A percentile compares a stretch with the other conserved stretches of the same genome.
These are phyloP conservation scores for Cylindroiulus punctatus DNA, from an alignment of 2,888 invertebrate species.

Conservation along the genomic window DNA sequence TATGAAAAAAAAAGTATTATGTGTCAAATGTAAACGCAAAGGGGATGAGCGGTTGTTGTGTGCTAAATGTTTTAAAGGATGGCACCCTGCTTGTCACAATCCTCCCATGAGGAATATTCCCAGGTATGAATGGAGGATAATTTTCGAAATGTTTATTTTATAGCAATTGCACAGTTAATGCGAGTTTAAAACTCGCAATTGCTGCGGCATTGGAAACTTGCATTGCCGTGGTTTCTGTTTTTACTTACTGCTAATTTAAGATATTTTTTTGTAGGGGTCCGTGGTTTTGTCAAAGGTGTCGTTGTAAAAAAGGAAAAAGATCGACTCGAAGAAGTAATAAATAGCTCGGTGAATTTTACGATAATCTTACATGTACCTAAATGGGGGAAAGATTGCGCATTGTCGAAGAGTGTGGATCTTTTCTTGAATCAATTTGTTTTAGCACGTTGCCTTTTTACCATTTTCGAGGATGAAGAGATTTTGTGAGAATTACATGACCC, in stretches of 20 bases:
- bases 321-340: not conserved
- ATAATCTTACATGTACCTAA: not conserved
- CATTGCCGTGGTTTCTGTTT: not conserved
- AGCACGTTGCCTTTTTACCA: no score
- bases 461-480: no score
- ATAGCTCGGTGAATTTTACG: not conserved
- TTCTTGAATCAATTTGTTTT: no score
- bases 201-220: not conserved
- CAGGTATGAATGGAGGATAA: not conserved
- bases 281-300: conserved; percentile 21
- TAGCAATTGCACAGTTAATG: no score
- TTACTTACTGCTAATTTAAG: no score
- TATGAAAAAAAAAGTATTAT: not conserved
- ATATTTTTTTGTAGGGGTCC: not conserved
- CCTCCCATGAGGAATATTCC: conserved; percentile 5
- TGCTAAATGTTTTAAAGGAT: not conserved
- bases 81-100: conserved; percentile 30
- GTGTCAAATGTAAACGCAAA: not conserved
- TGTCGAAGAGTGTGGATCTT: no score
- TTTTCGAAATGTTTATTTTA: no score
- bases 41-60: not conserved
- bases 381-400: no score
- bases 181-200: no score
- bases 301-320: not conserved
- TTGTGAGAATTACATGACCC: no score